These are phyloP conservation scores for Anser cygnoides DNA, from an alignment of 2,113 vertebrate species.

Conservation along the genomic window DNA sequence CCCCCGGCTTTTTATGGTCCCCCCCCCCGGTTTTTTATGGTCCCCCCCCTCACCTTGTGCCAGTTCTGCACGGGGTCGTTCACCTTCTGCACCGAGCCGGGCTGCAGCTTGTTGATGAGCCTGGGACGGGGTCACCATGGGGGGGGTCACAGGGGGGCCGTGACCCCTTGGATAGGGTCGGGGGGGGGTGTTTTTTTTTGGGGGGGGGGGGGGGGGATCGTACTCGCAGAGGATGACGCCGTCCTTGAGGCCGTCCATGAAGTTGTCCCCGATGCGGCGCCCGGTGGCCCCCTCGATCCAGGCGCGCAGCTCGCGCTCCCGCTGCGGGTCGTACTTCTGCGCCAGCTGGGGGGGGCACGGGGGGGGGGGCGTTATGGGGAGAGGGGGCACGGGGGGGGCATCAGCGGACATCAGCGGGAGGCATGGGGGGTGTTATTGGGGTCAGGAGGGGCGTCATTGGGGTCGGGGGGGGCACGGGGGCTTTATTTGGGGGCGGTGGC, in stretches of 20 bases:
- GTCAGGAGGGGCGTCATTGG: no score
- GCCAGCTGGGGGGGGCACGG: slow-evolving; percentile 78
- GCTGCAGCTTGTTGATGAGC: slow-evolving; percentile 92
- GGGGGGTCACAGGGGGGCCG: fast-evolving
- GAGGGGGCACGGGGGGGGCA: background rate
- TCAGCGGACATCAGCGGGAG: no score
- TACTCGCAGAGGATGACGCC: slow-evolving; percentile 94
- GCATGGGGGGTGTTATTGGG: no score
- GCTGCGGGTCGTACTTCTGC: slow-evolving; percentile 90
- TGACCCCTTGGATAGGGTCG: background rate
- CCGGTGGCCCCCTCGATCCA: slow-evolving; percentile 91
- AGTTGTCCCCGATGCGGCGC: slow-evolving; percentile 82
- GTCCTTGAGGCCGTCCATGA: slow-evolving; percentile 93
- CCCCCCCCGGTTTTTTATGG: no score
- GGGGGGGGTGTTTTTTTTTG: no score
- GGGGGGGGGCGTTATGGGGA: background rate
- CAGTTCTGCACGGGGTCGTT: slow-evolving; percentile 90
- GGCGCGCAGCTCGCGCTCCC: slow-evolving; percentile 87
- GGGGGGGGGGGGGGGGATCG: background rate
- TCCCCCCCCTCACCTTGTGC: slow-evolving; percentile 86
- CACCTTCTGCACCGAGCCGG: slow-evolving; percentile 89
- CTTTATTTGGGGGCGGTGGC: no score
- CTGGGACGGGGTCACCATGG: slow-evolving; percentile 52
- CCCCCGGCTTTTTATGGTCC: no score
- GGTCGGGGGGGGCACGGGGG: no score